phyloP scores from a whole-genome alignment of 2,797 vertebrate genomes.

The Sphenodon punctatus region DNA sequence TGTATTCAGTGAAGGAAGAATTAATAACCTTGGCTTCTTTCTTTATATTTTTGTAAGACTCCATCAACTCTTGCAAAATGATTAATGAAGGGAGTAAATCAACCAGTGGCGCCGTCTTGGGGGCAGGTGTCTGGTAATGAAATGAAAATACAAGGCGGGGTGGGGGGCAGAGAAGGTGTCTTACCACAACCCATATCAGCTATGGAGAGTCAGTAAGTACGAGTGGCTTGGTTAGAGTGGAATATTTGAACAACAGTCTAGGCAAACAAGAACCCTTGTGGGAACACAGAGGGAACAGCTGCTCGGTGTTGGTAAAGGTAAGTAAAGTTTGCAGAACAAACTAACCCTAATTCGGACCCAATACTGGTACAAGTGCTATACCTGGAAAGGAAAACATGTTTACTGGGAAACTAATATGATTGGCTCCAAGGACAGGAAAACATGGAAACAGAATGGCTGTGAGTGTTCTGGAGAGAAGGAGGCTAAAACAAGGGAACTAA shows the following conservation, averaged over 20 bases:
- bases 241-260: constrained; percentile 74
- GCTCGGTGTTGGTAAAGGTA: constrained; percentile 71
- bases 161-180: constrained; percentile 70
- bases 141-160: constrained; percentile 53
- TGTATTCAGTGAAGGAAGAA: constrained; percentile 39
- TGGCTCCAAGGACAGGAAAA: constrained; percentile 71
- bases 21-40: constrained; percentile 44
- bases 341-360: constrained; percentile 89
- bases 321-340: constrained; percentile 82
- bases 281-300: constrained; percentile 72
- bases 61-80: neutral
- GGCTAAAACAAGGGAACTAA: no score
- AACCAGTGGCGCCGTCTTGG: constrained; percentile 62
- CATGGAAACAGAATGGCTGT: neutral
- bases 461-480: no score
- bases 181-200: constrained; percentile 63
- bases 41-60: constrained; percentile 33
- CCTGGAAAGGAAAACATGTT: constrained; percentile 80
- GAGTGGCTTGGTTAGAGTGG: constrained; percentile 59
- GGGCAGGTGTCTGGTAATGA: constrained; percentile 42
- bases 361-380: constrained; percentile 88
- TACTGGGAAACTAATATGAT: constrained; percentile 81
- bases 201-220: constrained; percentile 52
- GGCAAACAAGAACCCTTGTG: constrained; percentile 73
- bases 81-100: constrained; percentile 66